A percentile compares a stretch with the other conserved stretches of the same genome.
Conservation (phyloP, 2,113 vertebrate genomes). For the Hemibagrus wyckioides region DNA sequence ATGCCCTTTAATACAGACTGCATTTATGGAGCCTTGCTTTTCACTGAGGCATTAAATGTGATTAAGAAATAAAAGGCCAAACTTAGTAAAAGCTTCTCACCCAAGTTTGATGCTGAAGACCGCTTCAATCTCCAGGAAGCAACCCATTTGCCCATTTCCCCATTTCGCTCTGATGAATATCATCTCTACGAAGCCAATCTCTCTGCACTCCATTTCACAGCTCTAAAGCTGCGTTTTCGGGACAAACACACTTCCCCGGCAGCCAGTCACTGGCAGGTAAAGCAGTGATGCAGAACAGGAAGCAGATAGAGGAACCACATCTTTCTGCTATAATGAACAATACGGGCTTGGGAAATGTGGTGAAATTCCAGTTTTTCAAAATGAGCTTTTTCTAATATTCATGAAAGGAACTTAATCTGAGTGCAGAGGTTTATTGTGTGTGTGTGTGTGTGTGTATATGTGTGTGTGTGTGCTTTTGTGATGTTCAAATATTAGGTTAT, state of each 20-base stretch:
- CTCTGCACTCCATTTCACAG: constrained; percentile 38
- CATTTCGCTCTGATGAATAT: constrained; percentile 32
- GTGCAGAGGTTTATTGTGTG: not conserved
- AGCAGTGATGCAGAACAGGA: constrained; percentile 2
- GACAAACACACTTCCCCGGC: constrained; percentile 19
- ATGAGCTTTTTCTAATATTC: constrained; percentile 17
- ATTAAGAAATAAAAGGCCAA: constrained; percentile 28
- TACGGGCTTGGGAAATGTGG: constrained; percentile 35
- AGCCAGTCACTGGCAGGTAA: constrained; percentile 17
- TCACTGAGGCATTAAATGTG: constrained; percentile 7
- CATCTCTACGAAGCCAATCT: constrained; percentile 15
- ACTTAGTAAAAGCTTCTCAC: constrained; percentile 11
- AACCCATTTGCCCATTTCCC: not conserved
- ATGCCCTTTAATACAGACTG: too few species aligned
- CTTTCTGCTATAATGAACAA: constrained; percentile 36
- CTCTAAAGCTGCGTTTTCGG: constrained; percentile 40
- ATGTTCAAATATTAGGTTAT: not conserved
- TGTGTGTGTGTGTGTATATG: not conserved
- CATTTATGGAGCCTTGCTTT: not conserved
- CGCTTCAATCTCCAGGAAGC: constrained; percentile 8
- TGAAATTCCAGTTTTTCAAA: constrained; percentile 29
- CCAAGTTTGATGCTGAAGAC: constrained; percentile 19
- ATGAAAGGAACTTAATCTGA: constrained; percentile 19
- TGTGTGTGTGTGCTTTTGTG: not conserved
- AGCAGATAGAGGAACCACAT: constrained; percentile 33